Percentiles rank a stretch among this genome's conserved stretches.
These are phyloP conservation scores for Hydrolagus colliei DNA, from an alignment of 2,797 vertebrate genomes.

Conservation along the genomic window DNA sequence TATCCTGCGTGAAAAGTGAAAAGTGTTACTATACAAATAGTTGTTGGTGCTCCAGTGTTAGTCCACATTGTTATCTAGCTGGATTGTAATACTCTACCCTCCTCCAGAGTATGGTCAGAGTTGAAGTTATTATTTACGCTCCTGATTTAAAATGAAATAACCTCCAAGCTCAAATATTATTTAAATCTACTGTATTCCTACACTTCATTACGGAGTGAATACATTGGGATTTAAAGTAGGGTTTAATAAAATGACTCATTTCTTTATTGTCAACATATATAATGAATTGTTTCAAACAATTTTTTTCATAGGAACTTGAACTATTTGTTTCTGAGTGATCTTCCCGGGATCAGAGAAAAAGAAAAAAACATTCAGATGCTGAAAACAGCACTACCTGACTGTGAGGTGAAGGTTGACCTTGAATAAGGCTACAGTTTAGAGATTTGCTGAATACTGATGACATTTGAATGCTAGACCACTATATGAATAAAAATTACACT, in stretches of 20 bases:
- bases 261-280: background rate
- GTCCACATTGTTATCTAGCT: no score
- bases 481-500: background rate
- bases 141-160: no score
- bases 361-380: conserved; percentile 59
- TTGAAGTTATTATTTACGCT: no score
- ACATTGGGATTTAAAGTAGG: background rate
- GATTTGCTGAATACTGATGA: background rate
- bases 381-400: conserved; percentile 65
- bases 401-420: conserved; percentile 71
- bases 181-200: background rate
- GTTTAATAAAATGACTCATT: background rate
- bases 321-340: conserved; percentile 79
- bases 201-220: background rate
- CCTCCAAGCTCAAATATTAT: no score
- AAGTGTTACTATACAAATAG: no score
- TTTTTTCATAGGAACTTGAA: conserved; percentile 72
- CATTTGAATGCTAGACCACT: background rate
- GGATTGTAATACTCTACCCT: no score
- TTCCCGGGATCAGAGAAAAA: conserved; percentile 75
- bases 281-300: background rate
- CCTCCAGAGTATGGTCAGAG: no score
- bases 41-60: no score
- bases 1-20: no score
- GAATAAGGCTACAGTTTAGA: conserved; percentile 48